A percentile compares a stretch with the other conserved stretches of the same genome.
Conservation (phyloP, 2,113 vertebrate species). For the Protomyctophum bolini region DNA sequence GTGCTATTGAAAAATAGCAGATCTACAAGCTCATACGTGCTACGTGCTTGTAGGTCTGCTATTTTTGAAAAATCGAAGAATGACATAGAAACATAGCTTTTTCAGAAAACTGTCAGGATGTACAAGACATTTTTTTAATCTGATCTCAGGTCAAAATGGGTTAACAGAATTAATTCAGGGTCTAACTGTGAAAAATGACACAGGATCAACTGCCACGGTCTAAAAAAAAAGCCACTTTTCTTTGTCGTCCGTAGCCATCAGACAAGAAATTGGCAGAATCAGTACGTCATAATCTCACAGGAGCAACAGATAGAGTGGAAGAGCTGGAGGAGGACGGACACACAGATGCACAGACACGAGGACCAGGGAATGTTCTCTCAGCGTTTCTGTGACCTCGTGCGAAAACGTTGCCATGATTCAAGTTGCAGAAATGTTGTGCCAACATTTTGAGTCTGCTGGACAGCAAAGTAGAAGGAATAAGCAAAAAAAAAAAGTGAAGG, state of each 20-base stretch:
- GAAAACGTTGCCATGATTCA: conserved; percentile 35
- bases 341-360: conserved; percentile 66
- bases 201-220: not conserved
- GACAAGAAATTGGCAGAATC: conserved; percentile 95
- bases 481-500: conserved; percentile 18
- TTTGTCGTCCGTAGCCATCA: conserved; percentile 84
- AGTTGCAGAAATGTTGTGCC: conserved; percentile 78
- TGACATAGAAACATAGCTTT: no score
- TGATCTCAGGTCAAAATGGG: no score
- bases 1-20: no score
- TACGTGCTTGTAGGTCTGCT: no score
- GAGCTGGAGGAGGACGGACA: conserved; percentile 69
- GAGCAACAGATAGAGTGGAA: conserved; percentile 52
- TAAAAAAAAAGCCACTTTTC: not conserved
- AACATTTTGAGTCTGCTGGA: conserved; percentile 77
- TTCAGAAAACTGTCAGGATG: no score
- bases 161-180: no score
- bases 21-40: no score
- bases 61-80: no score
- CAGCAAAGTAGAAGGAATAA: conserved; percentile 49
- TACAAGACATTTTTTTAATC: no score
- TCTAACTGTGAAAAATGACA: not conserved
- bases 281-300: conserved; percentile 87
- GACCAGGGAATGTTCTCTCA: conserved; percentile 73
- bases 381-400: conserved; percentile 75